Conservation (phyloP, 1,140 invertebrate genomes). For the Anoplolepis gracilipes region DNA sequence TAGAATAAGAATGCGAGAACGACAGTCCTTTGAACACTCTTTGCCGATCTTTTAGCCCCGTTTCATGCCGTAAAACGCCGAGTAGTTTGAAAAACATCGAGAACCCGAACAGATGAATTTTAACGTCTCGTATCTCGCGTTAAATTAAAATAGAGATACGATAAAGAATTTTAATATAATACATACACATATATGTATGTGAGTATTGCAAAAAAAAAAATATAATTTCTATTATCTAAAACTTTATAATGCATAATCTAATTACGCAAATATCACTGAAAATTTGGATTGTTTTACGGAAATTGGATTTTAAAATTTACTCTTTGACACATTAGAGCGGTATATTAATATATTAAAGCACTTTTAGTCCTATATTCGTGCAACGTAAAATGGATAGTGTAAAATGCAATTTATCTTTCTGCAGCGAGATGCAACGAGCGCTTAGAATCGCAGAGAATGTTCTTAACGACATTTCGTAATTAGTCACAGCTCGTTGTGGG, state of each 20-base stretch:
- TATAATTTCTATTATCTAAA: neutral
- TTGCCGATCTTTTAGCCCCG: constrained; percentile 23
- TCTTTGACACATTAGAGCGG: constrained; percentile 37
- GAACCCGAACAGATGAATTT: neutral
- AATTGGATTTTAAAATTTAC: constrained; percentile 20
- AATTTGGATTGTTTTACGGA: constrained; percentile 5
- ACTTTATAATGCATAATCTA: neutral
- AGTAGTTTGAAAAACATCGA: neutral
- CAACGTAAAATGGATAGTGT: constrained; percentile 38
- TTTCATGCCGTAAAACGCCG: neutral
- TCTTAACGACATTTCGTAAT: constrained; percentile 59
- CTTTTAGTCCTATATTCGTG: constrained; percentile 6
- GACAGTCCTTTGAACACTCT: constrained; percentile 50
- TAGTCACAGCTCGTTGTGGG: constrained; percentile 59
- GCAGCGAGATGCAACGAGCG: constrained; percentile 18
- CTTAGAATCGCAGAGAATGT: constrained; percentile 56
- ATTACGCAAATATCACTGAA: neutral
- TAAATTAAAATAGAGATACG: neutral
- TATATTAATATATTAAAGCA: constrained; percentile 42
- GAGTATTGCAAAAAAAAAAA: neutral
- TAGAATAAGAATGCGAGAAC: constrained; percentile 31
- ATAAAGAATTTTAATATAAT: neutral
- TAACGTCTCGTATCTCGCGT: neutral
- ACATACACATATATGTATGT: no score
- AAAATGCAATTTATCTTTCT: constrained; percentile 56